A percentile compares a stretch with the other conserved stretches of the same genome.
phyloP scores from a whole-genome alignment of 2,888 invertebrate genomes.

The Rotaria magnacalcarata region DNA sequence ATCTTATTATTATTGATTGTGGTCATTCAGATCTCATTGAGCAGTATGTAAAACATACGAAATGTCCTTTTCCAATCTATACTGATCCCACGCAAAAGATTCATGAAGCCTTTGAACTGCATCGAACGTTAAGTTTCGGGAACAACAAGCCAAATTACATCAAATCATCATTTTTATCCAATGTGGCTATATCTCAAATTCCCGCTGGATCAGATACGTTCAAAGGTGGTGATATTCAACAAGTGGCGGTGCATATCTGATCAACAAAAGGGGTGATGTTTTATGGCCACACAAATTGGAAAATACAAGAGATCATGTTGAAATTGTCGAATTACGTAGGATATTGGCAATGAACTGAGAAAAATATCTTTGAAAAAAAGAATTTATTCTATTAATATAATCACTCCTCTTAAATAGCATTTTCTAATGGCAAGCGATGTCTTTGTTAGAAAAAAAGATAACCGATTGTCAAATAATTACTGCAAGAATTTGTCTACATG shows the following conservation, averaged over 20 bases:
- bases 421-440: no score
- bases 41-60: background rate
- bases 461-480: no score
- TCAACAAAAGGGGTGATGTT: background rate
- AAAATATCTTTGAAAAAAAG: no score
- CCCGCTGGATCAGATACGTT: background rate
- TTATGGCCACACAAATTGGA: background rate
- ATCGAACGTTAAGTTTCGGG: background rate
- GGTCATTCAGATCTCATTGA: background rate
- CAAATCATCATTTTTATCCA: background rate
- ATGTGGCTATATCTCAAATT: background rate
- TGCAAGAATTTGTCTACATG: no score
- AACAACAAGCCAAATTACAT: background rate
- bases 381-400: no score
- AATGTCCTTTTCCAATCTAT: background rate
- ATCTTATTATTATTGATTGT: background rate
- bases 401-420: no score
- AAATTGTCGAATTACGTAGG: background rate
- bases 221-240: conserved; percentile 25
- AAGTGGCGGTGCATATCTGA: background rate
- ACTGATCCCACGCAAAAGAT: background rate
- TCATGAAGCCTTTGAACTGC: background rate
- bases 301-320: background rate
- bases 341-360: background rate
- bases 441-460: no score